These are phyloP conservation scores for Channa maculata DNA, from an alignment of 2,113 vertebrate genomes.

Conservation along the genomic window DNA sequence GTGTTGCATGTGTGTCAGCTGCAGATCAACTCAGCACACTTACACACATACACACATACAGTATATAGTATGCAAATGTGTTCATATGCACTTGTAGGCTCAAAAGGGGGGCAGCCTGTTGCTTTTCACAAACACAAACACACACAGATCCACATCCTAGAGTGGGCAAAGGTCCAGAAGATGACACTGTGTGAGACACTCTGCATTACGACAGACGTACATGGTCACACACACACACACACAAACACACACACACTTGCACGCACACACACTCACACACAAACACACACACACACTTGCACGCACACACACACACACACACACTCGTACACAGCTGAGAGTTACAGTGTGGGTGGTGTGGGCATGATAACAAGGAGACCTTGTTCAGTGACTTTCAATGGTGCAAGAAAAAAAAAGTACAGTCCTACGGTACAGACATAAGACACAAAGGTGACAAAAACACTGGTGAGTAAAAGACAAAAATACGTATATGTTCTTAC, in stretches of 20 bases:
- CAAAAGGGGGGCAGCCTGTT: background rate
- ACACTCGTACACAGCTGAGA: constrained; percentile 16
- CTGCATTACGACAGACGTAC: constrained; percentile 47
- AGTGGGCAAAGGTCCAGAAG: constrained; percentile 22
- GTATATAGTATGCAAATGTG: too few species aligned
- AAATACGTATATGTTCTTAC: constrained; percentile 18
- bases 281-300: constrained; percentile 7
- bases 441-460: constrained; percentile 42
- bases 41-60: background rate
- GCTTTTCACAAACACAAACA: constrained; percentile 1
- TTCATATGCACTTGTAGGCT: constrained; percentile 3
- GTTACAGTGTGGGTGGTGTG: constrained; percentile 59
- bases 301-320: constrained; percentile 6
- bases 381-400: constrained; percentile 56
- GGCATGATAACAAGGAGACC: constrained; percentile 50
- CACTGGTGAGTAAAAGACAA: constrained; percentile 1
- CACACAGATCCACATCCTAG: constrained; percentile 17
- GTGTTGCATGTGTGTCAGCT: constrained; percentile 14
- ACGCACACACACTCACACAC: constrained; percentile 21
- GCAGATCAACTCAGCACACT: background rate
- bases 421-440: background rate
- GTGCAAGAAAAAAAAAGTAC: constrained; percentile 26
- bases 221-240: constrained; percentile 15
- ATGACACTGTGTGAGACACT: constrained; percentile 40
- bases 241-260: constrained; percentile 7